A percentile compares a stretch with the other conserved stretches of the same genome.
Evolutionary conservation across 2,797 vertebrate species (phyloP).

Genomic region (Pangasius djambal): DNA sequence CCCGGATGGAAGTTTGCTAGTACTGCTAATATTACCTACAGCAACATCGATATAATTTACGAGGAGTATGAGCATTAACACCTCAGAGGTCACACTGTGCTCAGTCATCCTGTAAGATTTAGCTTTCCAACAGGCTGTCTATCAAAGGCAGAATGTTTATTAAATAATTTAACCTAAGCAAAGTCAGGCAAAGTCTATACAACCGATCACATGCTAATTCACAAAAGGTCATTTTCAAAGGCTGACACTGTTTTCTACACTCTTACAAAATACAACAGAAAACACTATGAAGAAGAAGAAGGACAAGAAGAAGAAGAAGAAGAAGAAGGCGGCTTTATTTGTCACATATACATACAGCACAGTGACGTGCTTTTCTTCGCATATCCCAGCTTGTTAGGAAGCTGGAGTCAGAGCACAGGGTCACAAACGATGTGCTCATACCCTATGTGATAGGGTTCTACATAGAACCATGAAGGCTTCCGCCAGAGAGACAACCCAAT

Average conservation of each 20-base stretch:
- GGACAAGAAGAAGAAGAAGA: too few relatives aligned
- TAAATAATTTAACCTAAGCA: not conserved
- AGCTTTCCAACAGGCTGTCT: not conserved
- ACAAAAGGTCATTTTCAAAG: not conserved
- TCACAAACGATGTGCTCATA: too few relatives aligned
- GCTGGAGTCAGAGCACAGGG: too few relatives aligned
- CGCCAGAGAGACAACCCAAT: not conserved
- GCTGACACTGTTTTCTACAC: not conserved
- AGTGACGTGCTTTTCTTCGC: too few relatives aligned
- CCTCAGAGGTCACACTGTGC: not conserved
- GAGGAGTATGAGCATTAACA: slow-evolving; percentile 37
- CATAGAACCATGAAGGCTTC: not conserved
- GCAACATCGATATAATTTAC: not conserved
- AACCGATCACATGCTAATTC: not conserved
- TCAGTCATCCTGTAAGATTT: not conserved
- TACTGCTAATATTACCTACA: not conserved
- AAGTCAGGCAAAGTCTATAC: not conserved
- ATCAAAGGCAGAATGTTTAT: not conserved
- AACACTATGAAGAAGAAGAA: not conserved
- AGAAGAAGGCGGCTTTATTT: too few relatives aligned
- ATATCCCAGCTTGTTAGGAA: too few relatives aligned
- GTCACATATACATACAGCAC: too few relatives aligned
- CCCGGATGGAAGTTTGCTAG: not conserved
- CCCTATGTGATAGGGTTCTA: not conserved
- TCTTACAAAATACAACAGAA: not conserved